Conservation (phyloP, 2,888 invertebrate species). For the Sabatieria punctata region DNA sequence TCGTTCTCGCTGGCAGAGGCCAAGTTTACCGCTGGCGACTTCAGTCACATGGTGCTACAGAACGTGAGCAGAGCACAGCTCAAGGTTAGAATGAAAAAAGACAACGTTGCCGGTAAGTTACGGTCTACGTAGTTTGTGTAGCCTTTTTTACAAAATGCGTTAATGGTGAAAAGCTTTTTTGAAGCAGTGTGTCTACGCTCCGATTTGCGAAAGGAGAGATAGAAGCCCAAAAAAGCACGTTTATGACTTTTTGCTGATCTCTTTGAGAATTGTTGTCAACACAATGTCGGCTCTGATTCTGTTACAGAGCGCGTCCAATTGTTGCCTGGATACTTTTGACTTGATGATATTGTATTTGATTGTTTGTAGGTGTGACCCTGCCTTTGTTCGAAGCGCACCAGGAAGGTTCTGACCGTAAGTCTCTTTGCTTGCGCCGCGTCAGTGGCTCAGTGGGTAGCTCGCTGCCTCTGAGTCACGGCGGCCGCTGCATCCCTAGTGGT, state of each 20-base stretch:
- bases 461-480: no score
- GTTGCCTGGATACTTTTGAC: no score
- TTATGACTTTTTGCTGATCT: not conserved
- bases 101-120: slow-evolving; percentile 76
- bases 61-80: slow-evolving; percentile 97
- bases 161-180: not conserved
- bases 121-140: slow-evolving; percentile 4
- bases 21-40: slow-evolving; percentile 93
- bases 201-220: not conserved
- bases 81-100: slow-evolving; percentile 68
- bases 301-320: no score
- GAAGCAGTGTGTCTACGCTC: not conserved
- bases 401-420: slow-evolving; percentile 90
- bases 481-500: no score
- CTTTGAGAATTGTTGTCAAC: not conserved
- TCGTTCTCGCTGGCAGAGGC: slow-evolving; percentile 96
- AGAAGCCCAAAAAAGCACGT: not conserved
- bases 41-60: slow-evolving; percentile 91
- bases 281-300: no score
- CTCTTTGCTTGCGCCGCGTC: slow-evolving; percentile 86
- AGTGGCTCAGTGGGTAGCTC: no score
- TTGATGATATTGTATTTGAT: no score
- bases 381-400: slow-evolving; percentile 86
- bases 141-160: not conserved
- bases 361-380: slow-evolving; percentile 64